Percentiles rank a stretch among this genome's conserved stretches.
Conservation (phyloP, 2,888 invertebrate genomes). For the Caenorhabditis doughertyi region DNA sequence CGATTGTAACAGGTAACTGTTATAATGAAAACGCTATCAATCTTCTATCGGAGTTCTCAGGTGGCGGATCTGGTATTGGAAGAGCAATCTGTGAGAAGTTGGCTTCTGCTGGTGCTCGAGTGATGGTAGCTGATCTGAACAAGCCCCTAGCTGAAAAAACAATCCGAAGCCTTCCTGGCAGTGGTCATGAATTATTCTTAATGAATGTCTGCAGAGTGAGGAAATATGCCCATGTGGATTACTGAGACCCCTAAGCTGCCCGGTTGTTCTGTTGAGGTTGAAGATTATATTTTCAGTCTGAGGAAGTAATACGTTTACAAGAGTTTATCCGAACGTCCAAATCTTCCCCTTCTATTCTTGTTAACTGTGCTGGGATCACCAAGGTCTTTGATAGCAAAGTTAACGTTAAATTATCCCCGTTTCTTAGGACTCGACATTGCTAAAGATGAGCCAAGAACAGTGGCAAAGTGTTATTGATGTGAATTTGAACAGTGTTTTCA, state of each 20-base stretch:
- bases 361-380: constrained; percentile 87
- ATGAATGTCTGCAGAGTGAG: constrained; percentile 66
- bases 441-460: constrained; percentile 90
- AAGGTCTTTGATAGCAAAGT: constrained; percentile 60
- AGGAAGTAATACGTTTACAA: constrained; percentile 83
- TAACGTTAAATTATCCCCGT: too few relatives aligned
- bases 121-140: constrained; percentile 90
- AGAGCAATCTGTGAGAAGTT: constrained; percentile 90
- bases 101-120: constrained; percentile 90
- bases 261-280: too few relatives aligned
- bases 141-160: constrained; percentile 88
- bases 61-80: constrained; percentile 95
- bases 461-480: constrained; percentile 88
- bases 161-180: constrained; percentile 84
- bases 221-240: too few relatives aligned
- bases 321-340: constrained; percentile 83
- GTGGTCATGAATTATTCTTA: constrained; percentile 45
- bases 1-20: constrained; percentile 25
- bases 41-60: constrained; percentile 85
- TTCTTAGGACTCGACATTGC: constrained; percentile 90
- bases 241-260: too few relatives aligned
- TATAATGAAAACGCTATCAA: not conserved
- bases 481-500: constrained; percentile 88
- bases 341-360: constrained; percentile 87
- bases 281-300: constrained; percentile 13